These are phyloP conservation scores for Hydrolagus affinis DNA, from an alignment of 2,113 vertebrate species.

Conservation along the genomic window DNA sequence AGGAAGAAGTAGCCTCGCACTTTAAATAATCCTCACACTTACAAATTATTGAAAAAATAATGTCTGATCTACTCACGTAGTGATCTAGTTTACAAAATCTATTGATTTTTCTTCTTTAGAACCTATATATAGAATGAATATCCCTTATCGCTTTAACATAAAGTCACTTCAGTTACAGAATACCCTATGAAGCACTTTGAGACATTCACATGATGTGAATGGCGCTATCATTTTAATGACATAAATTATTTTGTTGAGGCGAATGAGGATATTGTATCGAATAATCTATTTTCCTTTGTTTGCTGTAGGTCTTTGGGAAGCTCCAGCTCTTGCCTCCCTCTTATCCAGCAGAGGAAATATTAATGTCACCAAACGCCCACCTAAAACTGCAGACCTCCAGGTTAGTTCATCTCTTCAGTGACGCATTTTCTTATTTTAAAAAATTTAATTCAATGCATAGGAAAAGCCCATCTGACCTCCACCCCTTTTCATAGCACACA, in stretches of 20 bases:
- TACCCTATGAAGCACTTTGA: no score
- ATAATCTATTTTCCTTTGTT: background rate
- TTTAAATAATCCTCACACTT: no score
- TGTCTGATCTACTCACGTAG: background rate
- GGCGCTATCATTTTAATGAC: background rate
- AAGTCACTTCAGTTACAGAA: background rate
- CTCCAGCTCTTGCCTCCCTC: conserved; percentile 43
- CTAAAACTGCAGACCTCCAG: conserved; percentile 53
- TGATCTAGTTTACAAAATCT: no score
- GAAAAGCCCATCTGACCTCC: no score
- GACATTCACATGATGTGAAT: background rate
- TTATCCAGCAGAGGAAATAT: conserved; percentile 43
- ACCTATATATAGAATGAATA: background rate
- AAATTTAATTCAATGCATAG: no score
- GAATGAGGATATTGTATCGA: background rate
- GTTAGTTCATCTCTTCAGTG: conserved; percentile 38
- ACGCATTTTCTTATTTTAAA: no score
- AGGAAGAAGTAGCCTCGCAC: no score
- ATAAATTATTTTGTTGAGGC: background rate
- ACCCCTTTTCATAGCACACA: no score
- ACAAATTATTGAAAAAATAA: background rate
- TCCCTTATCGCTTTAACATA: background rate
- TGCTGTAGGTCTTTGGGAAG: conserved; percentile 52
- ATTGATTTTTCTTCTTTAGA: background rate
- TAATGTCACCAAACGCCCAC: conserved; percentile 55